phyloP scores from a whole-genome alignment of 1,140 invertebrate species.

The Mycetomoellerius zeteki region DNA sequence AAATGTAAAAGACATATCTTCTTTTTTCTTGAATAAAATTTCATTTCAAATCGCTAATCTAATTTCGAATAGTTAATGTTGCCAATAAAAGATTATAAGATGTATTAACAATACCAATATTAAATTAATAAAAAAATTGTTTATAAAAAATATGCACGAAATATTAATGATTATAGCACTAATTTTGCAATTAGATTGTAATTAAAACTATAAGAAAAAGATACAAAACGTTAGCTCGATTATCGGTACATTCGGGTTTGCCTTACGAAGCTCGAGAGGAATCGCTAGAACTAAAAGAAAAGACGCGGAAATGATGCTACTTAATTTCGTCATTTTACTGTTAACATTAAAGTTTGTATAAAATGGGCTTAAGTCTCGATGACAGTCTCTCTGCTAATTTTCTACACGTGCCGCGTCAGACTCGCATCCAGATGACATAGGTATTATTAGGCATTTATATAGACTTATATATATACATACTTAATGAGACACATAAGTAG shows the following conservation, averaged over 20 bases:
- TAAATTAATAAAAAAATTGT: not conserved
- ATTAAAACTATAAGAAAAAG: not conserved
- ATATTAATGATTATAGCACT: too few species aligned
- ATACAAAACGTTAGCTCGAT: not conserved
- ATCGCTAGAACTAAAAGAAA: not conserved
- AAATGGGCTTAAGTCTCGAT: constrained; percentile 29
- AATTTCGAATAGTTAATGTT: not conserved
- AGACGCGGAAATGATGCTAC: not conserved
- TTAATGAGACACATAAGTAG: constrained; percentile 61
- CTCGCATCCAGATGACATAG: constrained; percentile 58
- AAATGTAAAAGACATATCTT: not conserved
- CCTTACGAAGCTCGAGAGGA: not conserved
- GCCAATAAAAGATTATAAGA: not conserved
- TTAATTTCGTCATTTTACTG: constrained; percentile 37
- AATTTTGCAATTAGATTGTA: not conserved
- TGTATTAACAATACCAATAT: not conserved
- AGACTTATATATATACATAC: constrained; percentile 57
- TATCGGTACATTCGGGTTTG: not conserved
- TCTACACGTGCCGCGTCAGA: constrained; percentile 55
- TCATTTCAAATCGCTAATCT: not conserved
- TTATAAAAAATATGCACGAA: not conserved
- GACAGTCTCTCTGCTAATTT: constrained; percentile 44
- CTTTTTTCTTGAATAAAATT: not conserved
- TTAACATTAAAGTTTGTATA: constrained; percentile 24
- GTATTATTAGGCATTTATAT: constrained; percentile 74